phyloP scores from a whole-genome alignment of 1,140 invertebrate species.

The Teleopsis dalmanni region DNA sequence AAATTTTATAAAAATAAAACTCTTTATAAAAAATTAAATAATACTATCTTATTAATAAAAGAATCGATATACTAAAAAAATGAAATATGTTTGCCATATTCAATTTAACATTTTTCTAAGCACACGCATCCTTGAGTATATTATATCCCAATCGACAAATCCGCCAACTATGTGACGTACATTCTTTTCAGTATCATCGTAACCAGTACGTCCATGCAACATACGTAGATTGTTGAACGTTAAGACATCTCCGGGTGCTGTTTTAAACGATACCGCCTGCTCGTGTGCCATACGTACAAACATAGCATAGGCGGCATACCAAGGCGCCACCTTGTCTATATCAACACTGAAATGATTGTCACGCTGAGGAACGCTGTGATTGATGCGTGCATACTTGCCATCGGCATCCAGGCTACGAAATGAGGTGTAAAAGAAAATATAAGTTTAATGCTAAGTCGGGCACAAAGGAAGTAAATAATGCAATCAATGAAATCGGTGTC shows the following conservation, averaged over 20 bases:
- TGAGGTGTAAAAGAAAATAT: neutral
- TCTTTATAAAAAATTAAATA: too few species aligned
- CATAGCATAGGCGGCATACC: conserved; percentile 55
- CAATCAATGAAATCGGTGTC: conserved; percentile 1
- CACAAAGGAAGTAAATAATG: neutral
- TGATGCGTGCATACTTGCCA: conserved; percentile 51
- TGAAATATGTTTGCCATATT: too few species aligned
- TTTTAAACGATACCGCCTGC: conserved; percentile 54
- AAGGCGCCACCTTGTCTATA: conserved; percentile 52
- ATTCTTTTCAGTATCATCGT: conserved; percentile 51
- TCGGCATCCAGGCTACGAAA: conserved; percentile 44
- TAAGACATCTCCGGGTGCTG: conserved; percentile 55
- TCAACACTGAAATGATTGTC: conserved; percentile 54
- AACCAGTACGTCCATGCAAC: conserved; percentile 57
- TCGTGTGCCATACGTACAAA: conserved; percentile 48
- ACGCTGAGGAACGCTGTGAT: conserved; percentile 59
- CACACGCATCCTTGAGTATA: conserved; percentile 53
- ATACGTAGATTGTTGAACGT: conserved; percentile 61
- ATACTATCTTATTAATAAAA: too few species aligned
- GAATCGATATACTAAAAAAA: too few species aligned
- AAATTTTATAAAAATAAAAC: too few species aligned
- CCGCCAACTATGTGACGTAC: conserved; percentile 58
- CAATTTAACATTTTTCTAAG: conserved; percentile 13
- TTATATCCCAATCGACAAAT: conserved; percentile 66
- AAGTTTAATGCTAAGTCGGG: neutral